A percentile compares a stretch with the other conserved stretches of the same genome.
Evolutionary conservation across 2,113 vertebrate species (phyloP).

Genomic region (Oxyura jamaicensis): DNA sequence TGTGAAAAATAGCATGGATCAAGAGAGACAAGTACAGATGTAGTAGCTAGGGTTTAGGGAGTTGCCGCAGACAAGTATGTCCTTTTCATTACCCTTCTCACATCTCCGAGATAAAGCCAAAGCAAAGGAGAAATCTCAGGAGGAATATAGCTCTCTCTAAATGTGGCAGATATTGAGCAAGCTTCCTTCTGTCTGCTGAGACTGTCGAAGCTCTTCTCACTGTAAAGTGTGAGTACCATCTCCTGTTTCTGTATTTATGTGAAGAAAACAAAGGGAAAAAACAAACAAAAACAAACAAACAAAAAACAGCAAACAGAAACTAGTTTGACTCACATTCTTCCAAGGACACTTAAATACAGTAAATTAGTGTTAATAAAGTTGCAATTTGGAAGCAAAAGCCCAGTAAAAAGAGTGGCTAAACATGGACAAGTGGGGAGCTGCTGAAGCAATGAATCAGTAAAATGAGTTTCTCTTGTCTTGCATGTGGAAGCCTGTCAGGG

Average conservation of each 20-base stretch:
- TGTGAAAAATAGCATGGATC: background rate
- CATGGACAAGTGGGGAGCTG: background rate
- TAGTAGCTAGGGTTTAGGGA: background rate
- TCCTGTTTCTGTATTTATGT: background rate
- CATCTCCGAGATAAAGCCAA: conserved; percentile 11
- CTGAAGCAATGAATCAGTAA: background rate
- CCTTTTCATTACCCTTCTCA: conserved; percentile 4
- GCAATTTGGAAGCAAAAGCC: background rate
- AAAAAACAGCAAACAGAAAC: background rate
- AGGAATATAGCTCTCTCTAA: conserved; percentile 5
- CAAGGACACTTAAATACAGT: background rate
- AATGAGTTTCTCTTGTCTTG: background rate
- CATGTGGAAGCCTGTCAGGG: background rate
- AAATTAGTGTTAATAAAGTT: background rate
- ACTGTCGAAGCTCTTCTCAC: background rate
- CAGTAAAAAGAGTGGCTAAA: background rate
- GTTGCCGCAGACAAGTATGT: background rate
- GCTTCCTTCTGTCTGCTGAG: background rate
- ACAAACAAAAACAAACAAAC: too few species aligned
- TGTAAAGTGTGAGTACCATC: background rate
- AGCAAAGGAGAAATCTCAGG: background rate
- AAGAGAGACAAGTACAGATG: background rate
- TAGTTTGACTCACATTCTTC: background rate
- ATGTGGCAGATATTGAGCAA: conserved; percentile 17
- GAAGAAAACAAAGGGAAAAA: background rate